A percentile compares a stretch with the other conserved stretches of the same genome.
Evolutionary conservation across 2,888 invertebrate genomes (phyloP).

Genomic region (Drosophila falleni): DNA sequence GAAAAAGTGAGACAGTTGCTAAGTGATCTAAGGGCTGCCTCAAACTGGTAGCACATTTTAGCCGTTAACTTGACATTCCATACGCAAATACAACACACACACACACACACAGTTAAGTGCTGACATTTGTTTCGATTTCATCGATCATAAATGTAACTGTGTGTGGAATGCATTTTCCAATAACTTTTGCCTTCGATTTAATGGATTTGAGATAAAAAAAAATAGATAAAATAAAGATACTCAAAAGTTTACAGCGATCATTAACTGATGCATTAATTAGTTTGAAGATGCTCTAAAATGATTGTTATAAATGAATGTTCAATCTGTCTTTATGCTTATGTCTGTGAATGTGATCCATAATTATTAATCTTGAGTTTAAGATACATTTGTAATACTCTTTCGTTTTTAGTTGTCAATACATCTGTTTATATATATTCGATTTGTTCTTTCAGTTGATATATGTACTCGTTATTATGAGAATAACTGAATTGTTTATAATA

Average conservation of each 20-base stretch:
- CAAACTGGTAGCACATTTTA: slow-evolving; percentile 5
- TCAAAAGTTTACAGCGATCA: slow-evolving; percentile 20
- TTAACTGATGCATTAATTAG: slow-evolving; percentile 40
- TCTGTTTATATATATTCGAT: neutral
- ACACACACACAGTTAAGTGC: neutral
- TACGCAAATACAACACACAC: slow-evolving; percentile 31
- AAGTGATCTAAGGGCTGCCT: slow-evolving; percentile 34
- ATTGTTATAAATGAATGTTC: slow-evolving; percentile 24
- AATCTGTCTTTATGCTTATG: slow-evolving; percentile 1
- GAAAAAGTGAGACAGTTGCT: slow-evolving; percentile 1
- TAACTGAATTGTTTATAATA: slow-evolving; percentile 4
- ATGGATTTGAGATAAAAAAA: slow-evolving; percentile 24
- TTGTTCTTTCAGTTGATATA: neutral
- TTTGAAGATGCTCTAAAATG: slow-evolving; percentile 13
- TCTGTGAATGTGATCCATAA: slow-evolving; percentile 2
- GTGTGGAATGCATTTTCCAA: slow-evolving; percentile 34
- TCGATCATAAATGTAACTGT: slow-evolving; percentile 24
- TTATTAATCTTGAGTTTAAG: slow-evolving; percentile 4
- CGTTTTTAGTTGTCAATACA: neutral
- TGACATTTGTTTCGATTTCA: neutral
- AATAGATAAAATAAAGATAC: slow-evolving; percentile 2
- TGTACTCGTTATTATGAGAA: neutral
- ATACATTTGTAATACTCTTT: slow-evolving; percentile 4
- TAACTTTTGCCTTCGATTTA: slow-evolving; percentile 9
- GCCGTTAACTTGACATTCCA: slow-evolving; percentile 40